These are phyloP conservation scores for Tupiocoris notatus DNA, from an alignment of 2,888 invertebrate genomes.

Conservation along the genomic window DNA sequence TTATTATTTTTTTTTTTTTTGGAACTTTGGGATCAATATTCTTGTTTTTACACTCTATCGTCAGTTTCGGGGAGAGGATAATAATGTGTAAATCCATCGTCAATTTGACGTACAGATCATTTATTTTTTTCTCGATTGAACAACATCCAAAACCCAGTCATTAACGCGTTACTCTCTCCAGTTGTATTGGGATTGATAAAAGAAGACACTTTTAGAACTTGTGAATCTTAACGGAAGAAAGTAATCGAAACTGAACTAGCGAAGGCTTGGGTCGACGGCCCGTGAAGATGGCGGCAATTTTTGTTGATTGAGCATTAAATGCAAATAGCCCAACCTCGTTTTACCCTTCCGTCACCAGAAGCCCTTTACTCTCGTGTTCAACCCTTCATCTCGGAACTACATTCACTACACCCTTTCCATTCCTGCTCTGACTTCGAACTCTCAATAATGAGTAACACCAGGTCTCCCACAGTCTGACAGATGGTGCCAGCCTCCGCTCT, in stretches of 20 bases:
- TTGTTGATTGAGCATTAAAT: slow-evolving; percentile 41
- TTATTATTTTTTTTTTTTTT: no score
- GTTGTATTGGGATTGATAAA: no score
- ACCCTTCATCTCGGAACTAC: not conserved
- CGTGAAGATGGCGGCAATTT: slow-evolving; percentile 18
- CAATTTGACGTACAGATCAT: no score
- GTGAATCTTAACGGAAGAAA: slow-evolving; percentile 8
- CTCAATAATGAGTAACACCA: slow-evolving; percentile 42
- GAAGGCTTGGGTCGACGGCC: not conserved
- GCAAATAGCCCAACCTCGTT: slow-evolving; percentile 33
- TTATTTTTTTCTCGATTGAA: no score
- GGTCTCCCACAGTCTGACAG: slow-evolving; percentile 37
- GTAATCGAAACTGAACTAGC: not conserved
- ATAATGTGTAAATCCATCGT: no score
- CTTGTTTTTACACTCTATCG: no score
- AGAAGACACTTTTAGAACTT: not conserved
- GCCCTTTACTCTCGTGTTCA: slow-evolving; percentile 10
- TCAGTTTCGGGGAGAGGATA: no score
- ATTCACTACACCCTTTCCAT: not conserved
- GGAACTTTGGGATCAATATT: no score
- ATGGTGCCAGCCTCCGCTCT: slow-evolving; percentile 28
- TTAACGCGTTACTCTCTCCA: no score
- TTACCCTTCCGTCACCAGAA: not conserved
- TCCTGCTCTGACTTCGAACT: not conserved
- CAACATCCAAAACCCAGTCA: no score